Conservation (phyloP, 2,113 vertebrate species). For the Catharus minimus region DNA sequence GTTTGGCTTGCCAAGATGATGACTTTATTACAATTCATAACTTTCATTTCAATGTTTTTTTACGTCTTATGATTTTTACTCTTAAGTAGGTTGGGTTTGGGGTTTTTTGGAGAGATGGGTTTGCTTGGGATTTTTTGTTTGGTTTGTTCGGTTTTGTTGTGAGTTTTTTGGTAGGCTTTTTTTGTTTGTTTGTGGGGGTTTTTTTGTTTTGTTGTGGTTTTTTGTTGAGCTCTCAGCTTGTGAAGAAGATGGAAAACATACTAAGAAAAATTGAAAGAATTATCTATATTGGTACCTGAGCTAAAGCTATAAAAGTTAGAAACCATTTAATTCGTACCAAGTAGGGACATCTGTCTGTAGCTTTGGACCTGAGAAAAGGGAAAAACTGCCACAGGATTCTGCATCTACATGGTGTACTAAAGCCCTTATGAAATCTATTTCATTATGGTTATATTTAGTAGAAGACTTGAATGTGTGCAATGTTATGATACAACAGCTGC, state of each 20-base stretch:
- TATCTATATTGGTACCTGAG: not conserved
- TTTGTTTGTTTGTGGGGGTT: not conserved
- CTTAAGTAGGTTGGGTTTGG: not conserved
- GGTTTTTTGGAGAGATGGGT: fast-evolving
- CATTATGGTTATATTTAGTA: not conserved
- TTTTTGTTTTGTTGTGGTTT: not conserved
- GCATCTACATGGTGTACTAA: not conserved
- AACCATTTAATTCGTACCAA: not conserved
- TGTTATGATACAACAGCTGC: not conserved
- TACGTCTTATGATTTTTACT: not conserved
- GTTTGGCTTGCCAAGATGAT: not conserved
- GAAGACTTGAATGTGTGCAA: not conserved
- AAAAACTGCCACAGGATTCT: not conserved
- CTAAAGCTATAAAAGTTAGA: not conserved
- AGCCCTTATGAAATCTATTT: not conserved
- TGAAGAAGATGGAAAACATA: not conserved
- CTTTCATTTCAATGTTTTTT: conserved; percentile 4
- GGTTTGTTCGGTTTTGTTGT: not conserved
- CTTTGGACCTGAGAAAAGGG: not conserved
- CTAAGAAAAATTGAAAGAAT: not conserved
- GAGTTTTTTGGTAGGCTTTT: not conserved
- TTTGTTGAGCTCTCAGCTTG: not conserved
- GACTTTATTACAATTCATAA: not conserved
- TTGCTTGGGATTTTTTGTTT: not conserved
- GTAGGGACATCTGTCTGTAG: not conserved